phyloP scores from a whole-genome alignment of 2,113 vertebrate species.

The Camelus bactrianus region DNA sequence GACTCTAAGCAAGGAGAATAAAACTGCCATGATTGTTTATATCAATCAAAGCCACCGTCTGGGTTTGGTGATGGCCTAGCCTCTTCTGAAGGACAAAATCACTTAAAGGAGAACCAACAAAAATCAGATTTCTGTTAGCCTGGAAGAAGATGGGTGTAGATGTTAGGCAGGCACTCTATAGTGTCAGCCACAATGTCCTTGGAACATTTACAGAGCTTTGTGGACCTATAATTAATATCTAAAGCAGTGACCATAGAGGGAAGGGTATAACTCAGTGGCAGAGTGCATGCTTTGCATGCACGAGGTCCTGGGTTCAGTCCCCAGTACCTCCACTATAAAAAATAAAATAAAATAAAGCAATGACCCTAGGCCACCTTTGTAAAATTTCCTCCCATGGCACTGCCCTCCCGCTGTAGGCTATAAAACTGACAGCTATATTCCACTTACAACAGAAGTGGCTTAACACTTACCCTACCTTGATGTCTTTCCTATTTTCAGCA shows the following conservation, averaged over 20 bases:
- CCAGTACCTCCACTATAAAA: no score
- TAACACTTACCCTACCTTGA: background rate
- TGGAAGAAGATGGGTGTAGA: background rate
- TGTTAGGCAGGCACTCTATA: background rate
- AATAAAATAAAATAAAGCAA: background rate
- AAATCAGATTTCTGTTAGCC: background rate
- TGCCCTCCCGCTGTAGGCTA: background rate
- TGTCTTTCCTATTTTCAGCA: background rate
- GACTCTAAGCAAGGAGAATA: conserved; percentile 7
- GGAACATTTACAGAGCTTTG: background rate
- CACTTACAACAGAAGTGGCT: background rate
- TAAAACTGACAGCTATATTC: background rate
- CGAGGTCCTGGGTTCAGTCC: no score
- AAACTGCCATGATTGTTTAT: background rate
- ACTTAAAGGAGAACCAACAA: conserved; percentile 2
- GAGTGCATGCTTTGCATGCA: no score
- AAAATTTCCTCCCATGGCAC: background rate
- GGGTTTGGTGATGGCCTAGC: background rate
- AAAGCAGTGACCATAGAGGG: background rate
- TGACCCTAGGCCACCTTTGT: background rate
- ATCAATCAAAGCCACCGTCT: background rate
- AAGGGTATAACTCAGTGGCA: no score
- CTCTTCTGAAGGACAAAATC: background rate
- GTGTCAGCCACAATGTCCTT: background rate
- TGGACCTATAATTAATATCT: background rate